A percentile compares a stretch with the other conserved stretches of the same genome.
phyloP scores from a whole-genome alignment of 2,888 invertebrate genomes.

The Icerya purchasi region DNA sequence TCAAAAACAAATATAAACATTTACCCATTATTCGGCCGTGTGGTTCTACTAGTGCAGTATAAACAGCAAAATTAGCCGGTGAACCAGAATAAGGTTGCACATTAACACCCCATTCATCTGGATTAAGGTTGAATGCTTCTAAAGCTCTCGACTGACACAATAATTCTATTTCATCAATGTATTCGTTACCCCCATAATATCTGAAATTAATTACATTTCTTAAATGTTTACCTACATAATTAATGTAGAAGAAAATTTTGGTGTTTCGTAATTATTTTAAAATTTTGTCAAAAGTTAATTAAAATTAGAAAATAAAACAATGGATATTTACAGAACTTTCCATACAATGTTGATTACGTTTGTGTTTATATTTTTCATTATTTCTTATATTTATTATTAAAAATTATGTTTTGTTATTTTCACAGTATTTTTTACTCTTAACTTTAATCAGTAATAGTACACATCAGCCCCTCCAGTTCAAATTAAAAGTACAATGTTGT shows the following conservation, averaged over 20 bases:
- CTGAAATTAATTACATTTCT: conserved; percentile 29
- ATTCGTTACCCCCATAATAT: conserved; percentile 94
- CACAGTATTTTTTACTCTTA: no score
- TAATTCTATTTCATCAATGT: conserved; percentile 77
- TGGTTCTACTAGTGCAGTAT: conserved; percentile 71
- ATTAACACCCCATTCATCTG: conserved; percentile 88
- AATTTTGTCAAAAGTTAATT: background rate
- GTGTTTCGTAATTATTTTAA: no score
- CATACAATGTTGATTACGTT: no score
- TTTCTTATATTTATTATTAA: no score
- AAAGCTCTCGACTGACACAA: conserved; percentile 72
- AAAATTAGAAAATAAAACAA: background rate
- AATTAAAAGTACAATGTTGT: no score
- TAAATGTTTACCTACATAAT: background rate
- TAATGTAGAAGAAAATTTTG: no score
- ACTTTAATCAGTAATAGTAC: no score
- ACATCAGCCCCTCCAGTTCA: no score
- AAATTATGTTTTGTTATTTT: no score
- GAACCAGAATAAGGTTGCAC: conserved; percentile 93
- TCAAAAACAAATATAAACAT: no score
- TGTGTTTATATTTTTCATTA: no score
- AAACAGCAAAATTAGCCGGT: conserved; percentile 92
- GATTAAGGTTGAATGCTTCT: conserved; percentile 55
- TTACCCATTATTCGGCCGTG: conserved; percentile 81
- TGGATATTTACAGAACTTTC: conserved; percentile 1